Base-by-base conservation (phyloP, 2,797 vertebrate species). In the Odontamblyopus lacepedii region DNA sequence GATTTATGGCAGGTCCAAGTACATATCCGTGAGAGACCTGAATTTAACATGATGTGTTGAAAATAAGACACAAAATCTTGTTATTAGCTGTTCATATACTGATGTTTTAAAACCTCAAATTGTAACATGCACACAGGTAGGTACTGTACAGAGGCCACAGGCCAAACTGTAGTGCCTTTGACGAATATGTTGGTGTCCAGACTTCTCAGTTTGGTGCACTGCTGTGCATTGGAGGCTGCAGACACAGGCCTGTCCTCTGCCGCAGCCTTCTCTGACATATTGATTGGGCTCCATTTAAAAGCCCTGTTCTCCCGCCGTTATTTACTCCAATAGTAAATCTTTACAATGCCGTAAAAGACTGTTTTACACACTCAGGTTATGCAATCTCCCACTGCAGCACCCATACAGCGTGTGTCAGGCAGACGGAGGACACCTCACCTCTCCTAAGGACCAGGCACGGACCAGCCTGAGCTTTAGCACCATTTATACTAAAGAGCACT, bases 291-390 rank as follows among this genome's bases (percentile, higher is more conserved):
- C 87, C 88, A 90, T 94, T 94, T 92, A 90, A 93, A 93, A 90
- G 90, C 88, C 89, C 91, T 92, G 91, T 92, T 94, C 89, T 85
- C 87, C 87, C 89, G 87, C 89, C 71, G 84, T 93, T 94, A 95
- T 94, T 95, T 93, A 94, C 91, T 91, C 89, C 91, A 91, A 91
- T 92, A 88, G 92, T 95, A 94, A 95, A 94, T 94, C 92, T 94
- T 95, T 93, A 94, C 93, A 93, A 92, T 94, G 91, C 87, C 76
- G 92, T 93, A 94, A 94, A 94, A 92, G 83, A 91, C 88, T 88
- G 87, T 92, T 94, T 93, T 92, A 93, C 92, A 90, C 91, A 92
- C 88, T 92, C 74, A 81, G 88, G 91, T 92, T 93, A 93, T 89
- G 93, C 90, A 92, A 90, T 91, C 91, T 88, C 85, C 83, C 77